Evolutionary conservation across 2,797 vertebrate species (phyloP).

Genomic region (Manis javanica): DNA sequence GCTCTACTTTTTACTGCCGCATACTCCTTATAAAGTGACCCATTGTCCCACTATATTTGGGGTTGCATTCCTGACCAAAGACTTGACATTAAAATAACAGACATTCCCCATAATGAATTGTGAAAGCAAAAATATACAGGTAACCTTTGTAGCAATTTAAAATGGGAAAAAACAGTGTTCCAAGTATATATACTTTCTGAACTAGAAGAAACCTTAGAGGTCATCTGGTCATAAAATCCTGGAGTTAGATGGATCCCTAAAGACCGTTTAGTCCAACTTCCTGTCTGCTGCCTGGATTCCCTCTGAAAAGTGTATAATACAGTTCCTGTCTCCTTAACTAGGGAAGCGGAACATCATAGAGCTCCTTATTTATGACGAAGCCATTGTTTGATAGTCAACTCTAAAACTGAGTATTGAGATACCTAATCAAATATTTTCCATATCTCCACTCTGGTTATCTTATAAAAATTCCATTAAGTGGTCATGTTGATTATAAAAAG

Average conservation of each 20-base stretch:
- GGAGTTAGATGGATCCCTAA: background rate
- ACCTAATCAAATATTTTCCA: background rate
- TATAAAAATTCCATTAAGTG: background rate
- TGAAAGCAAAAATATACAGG: slow-evolving; percentile 39
- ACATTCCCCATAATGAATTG: background rate
- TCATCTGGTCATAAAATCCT: background rate
- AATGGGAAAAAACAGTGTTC: slow-evolving; percentile 8
- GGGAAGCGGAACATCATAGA: background rate
- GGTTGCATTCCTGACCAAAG: slow-evolving; percentile 9
- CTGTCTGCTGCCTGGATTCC: background rate
- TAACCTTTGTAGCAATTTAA: slow-evolving; percentile 6
- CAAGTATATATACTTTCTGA: background rate
- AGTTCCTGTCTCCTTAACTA: background rate
- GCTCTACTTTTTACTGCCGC: background rate
- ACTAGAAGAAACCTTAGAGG: background rate
- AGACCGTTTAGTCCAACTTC: background rate
- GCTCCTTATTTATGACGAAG: background rate
- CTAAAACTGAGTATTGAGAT: background rate
- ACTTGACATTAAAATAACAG: background rate
- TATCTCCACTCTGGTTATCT: background rate
- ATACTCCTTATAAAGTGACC: background rate
- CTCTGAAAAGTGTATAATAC: background rate
- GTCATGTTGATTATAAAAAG: background rate
- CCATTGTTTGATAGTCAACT: background rate
- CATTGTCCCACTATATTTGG: background rate